A percentile compares a stretch with the other conserved stretches of the same genome.
Conservation (phyloP, 92 coral and sea anemone genomes). For the Porites cylindrica region DNA sequence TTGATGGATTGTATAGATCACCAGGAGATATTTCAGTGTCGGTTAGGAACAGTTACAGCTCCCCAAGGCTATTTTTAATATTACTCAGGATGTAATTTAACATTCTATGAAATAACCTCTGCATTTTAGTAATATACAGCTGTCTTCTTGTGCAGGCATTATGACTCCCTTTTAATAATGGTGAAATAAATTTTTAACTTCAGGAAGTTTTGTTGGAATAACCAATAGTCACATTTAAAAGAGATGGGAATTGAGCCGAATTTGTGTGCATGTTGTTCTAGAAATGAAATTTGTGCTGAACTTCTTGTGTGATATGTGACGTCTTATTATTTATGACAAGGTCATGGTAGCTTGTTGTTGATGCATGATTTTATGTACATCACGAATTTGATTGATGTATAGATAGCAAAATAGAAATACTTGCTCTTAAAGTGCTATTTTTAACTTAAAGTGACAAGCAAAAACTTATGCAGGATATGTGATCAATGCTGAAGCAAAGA, state of each 20-base stretch:
- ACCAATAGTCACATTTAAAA: not conserved
- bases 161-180: too few relatives aligned
- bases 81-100: not conserved
- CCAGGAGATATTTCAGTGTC: not conserved
- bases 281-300: not conserved
- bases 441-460: not conserved
- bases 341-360: not conserved
- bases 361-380: too few relatives aligned
- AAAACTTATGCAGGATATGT: not conserved
- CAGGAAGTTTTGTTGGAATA: not conserved
- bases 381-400: not conserved
- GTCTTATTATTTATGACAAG: not conserved
- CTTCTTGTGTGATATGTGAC: not conserved
- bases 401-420: not conserved
- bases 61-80: not conserved
- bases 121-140: not conserved
- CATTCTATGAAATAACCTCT: not conserved
- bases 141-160: not conserved
- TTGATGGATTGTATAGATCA: not conserved
- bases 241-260: not conserved
- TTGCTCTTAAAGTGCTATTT: conserved; percentile 15
- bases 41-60: not conserved
- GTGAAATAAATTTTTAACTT: not conserved
- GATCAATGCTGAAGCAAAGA: not conserved
- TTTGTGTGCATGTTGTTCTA: not conserved